Evolutionary conservation across 2,888 invertebrate genomes (phyloP).

Genomic region (Odontocerum albicorne): DNA sequence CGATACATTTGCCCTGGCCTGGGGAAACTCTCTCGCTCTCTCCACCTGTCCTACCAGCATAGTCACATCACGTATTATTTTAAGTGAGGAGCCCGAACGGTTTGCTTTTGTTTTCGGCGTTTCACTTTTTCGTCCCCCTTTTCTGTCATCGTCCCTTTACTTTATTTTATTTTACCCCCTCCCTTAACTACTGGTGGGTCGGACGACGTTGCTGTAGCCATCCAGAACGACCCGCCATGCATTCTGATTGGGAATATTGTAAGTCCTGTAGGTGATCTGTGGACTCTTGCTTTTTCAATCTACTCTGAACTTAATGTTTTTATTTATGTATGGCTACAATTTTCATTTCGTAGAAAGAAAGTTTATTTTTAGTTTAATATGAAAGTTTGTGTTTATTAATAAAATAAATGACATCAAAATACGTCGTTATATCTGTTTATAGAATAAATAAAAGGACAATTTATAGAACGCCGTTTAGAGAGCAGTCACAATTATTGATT

Average conservation of each 20-base stretch:
- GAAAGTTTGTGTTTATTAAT: no score
- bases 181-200: conserved; percentile 6
- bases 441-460: no score
- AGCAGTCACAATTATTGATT: no score
- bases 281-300: no score
- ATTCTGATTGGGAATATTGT: conserved; percentile 18
- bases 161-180: conserved; percentile 6
- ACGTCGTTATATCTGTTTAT: no score
- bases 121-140: conserved; percentile 25
- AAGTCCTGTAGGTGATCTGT: background rate
- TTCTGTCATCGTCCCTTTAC: conserved; percentile 29
- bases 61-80: conserved; percentile 35
- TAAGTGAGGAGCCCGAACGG: conserved; percentile 30
- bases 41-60: background rate
- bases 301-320: no score
- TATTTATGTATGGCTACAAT: no score
- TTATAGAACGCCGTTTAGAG: no score
- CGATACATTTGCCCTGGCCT: no score
- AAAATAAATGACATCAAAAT: no score
- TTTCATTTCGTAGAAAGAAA: no score
- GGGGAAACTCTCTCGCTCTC: conserved; percentile 1
- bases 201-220: background rate
- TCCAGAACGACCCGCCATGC: conserved; percentile 17
- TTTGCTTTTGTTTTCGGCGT: conserved; percentile 33
- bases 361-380: no score